These are phyloP conservation scores for Carcinoscorpius rotundicauda DNA, from an alignment of 1,140 invertebrate species.

Conservation along the genomic window DNA sequence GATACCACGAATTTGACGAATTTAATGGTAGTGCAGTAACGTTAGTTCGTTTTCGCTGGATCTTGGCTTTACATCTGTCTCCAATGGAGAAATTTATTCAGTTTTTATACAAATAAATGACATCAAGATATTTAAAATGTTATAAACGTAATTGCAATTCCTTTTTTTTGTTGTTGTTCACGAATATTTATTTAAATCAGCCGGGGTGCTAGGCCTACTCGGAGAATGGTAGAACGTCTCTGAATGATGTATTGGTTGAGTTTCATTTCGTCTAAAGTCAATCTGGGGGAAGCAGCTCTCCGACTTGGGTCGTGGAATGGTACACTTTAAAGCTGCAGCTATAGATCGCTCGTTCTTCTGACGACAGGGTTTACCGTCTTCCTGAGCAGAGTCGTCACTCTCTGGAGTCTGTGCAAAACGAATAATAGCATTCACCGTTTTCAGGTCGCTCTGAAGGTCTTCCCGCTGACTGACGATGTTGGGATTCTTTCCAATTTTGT, in stretches of 20 bases:
- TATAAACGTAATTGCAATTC: too few species aligned
- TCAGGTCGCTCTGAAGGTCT: conserved; percentile 24
- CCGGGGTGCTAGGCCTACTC: conserved; percentile 3
- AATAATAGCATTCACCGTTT: conserved; percentile 22
- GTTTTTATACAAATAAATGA: too few species aligned
- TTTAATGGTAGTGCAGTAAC: too few species aligned
- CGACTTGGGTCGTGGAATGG: conserved; percentile 24
- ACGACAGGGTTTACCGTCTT: conserved; percentile 6
- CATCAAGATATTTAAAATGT: too few species aligned
- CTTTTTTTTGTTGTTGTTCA: too few species aligned
- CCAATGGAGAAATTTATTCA: too few species aligned
- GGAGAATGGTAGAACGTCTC: conserved; percentile 20
- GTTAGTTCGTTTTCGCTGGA: too few species aligned
- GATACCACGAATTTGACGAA: too few species aligned
- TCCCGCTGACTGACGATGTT: conserved; percentile 47
- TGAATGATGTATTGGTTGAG: conserved; percentile 1
- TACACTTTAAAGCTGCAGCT: conserved; percentile 16
- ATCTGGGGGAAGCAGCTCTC: conserved; percentile 24
- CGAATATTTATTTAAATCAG: too few species aligned
- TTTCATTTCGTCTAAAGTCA: conserved; percentile 13
- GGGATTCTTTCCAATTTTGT: conserved; percentile 97
- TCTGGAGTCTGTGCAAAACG: conserved; percentile 19
- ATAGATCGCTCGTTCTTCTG: conserved; percentile 11
- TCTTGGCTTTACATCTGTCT: too few species aligned
- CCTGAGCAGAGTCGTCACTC: conserved; percentile 19